phyloP scores from a whole-genome alignment of 2,888 invertebrate genomes.

The Polymixis lichenea region DNA sequence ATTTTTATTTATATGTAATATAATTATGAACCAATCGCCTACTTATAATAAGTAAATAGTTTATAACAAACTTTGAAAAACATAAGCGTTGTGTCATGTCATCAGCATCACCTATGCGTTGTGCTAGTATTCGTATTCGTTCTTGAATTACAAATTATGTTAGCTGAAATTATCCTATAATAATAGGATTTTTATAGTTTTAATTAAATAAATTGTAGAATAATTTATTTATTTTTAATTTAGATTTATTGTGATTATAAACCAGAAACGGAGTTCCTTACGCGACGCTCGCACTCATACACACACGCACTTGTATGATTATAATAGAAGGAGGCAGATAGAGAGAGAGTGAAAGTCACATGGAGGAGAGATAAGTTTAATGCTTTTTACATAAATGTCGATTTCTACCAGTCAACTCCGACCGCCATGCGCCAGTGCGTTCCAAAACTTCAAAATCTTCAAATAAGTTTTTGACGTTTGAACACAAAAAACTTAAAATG shows the following conservation, averaged over 20 bases:
- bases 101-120: too few relatives aligned
- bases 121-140: too few relatives aligned
- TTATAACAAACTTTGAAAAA: neutral
- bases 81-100: neutral
- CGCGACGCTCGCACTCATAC: neutral
- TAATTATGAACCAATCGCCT: too few relatives aligned
- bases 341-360: too few relatives aligned
- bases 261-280: neutral
- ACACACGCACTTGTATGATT: neutral
- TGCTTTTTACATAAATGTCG: neutral
- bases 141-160: too few relatives aligned
- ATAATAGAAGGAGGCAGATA: neutral
- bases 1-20: too few relatives aligned
- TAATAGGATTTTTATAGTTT: too few relatives aligned
- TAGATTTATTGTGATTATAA: neutral
- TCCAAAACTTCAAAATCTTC: too few relatives aligned
- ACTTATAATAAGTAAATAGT: too few relatives aligned
- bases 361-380: neutral
- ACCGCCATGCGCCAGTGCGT: neutral
- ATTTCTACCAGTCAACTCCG: neutral
- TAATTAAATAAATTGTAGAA: neutral
- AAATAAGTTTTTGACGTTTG: neutral
- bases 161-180: too few relatives aligned
- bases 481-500: neutral
- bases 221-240: too few relatives aligned